phyloP scores from a whole-genome alignment of 2,888 invertebrate species.

The Idaea aversata region DNA sequence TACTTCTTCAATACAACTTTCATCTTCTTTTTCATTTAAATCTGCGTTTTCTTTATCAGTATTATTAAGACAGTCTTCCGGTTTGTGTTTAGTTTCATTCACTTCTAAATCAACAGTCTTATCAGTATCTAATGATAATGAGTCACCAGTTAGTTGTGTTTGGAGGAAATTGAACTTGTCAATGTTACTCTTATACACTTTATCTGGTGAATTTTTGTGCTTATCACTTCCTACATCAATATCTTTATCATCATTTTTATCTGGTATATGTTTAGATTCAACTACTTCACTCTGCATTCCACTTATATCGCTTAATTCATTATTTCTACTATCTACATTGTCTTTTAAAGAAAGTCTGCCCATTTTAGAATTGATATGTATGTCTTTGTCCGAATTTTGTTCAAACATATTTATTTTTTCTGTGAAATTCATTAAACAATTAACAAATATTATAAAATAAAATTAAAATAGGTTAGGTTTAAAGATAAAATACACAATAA shows the following conservation, averaged over 20 bases:
- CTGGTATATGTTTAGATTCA: conserved; percentile 28
- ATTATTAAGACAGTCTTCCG: conserved; percentile 37
- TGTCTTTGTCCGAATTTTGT: conserved; percentile 62
- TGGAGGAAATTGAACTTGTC: conserved; percentile 70
- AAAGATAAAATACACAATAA: conserved; percentile 35
- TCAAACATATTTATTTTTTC: conserved; percentile 78
- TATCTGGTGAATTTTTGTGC: conserved; percentile 46
- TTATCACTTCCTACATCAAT: conserved; percentile 28
- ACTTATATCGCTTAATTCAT: conserved; percentile 46
- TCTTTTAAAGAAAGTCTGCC: conserved; percentile 61
- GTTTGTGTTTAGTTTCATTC: conserved; percentile 35
- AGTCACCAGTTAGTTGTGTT: conserved; percentile 59
- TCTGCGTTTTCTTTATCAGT: conserved; percentile 20
- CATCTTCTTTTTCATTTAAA: conserved; percentile 27
- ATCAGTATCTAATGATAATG: conserved; percentile 37
- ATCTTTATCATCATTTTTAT: conserved; percentile 27
- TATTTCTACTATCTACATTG: conserved; percentile 49
- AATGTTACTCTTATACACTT: conserved; percentile 63
- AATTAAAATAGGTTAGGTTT: too few species aligned
- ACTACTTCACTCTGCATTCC: conserved; percentile 41
- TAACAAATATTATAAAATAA: conserved; percentile 7
- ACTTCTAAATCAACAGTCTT: conserved; percentile 35
- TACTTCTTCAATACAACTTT: conserved; percentile 27
- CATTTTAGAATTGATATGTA: conserved; percentile 57
- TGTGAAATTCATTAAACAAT: conserved; percentile 38